A percentile compares a stretch with the other conserved stretches of the same genome.
Conservation (phyloP, 1,140 invertebrate species). For the Calephelis virginiensis region DNA sequence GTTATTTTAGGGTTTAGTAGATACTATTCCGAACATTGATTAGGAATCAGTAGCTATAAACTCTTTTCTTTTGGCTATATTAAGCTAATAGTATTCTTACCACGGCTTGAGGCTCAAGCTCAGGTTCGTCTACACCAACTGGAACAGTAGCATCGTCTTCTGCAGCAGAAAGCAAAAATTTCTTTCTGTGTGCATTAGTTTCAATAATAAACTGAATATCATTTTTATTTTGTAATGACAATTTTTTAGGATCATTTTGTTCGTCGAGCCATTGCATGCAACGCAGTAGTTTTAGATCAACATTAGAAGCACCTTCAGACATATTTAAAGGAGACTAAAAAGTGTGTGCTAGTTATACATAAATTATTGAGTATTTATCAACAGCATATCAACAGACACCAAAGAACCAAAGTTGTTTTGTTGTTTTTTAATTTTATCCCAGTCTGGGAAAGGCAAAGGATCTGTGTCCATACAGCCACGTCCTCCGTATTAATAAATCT, state of each 20-base stretch:
- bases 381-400: no score
- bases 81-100: slow-evolving; percentile 32
- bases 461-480: no score
- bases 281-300: slow-evolving; percentile 30
- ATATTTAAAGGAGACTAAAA: slow-evolving; percentile 2
- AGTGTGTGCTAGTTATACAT: neutral
- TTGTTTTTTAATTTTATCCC: no score
- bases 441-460: no score
- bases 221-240: slow-evolving; percentile 51
- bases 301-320: slow-evolving; percentile 16
- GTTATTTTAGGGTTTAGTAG: no score
- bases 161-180: slow-evolving; percentile 51
- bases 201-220: slow-evolving; percentile 65
- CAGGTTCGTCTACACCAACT: slow-evolving; percentile 45
- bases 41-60: no score
- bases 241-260: slow-evolving; percentile 54
- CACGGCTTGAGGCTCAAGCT: slow-evolving; percentile 48
- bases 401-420: no score
- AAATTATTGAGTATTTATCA: no score
- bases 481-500: no score
- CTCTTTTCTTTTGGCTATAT: no score
- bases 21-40: no score
- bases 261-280: slow-evolving; percentile 56
- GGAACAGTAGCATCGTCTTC: slow-evolving; percentile 57
- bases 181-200: slow-evolving; percentile 54